phyloP scores from a whole-genome alignment of 2,888 invertebrate species.

The Morpho helenor region DNA sequence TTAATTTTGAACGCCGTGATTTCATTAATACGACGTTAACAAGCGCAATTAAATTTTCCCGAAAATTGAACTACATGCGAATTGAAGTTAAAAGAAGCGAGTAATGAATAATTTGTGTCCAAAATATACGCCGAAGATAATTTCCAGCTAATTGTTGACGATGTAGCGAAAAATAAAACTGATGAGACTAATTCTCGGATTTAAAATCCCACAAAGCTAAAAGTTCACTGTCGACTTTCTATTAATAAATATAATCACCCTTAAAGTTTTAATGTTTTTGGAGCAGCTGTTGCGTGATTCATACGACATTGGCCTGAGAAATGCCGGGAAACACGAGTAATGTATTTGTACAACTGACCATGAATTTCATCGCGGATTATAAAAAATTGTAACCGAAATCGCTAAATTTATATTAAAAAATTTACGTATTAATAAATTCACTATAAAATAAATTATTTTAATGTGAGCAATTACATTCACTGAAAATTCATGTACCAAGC shows the following conservation, averaged over 20 bases:
- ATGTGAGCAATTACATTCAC: too few species aligned
- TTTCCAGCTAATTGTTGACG: neutral
- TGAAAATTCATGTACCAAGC: too few species aligned
- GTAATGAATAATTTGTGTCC: too few species aligned
- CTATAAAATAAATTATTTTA: too few species aligned
- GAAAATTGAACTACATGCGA: too few species aligned
- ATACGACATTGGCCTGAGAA: constrained; percentile 65
- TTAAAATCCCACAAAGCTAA: constrained; percentile 1
- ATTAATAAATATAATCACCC: constrained; percentile 65
- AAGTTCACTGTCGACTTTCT: constrained; percentile 28
- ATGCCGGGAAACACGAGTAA: constrained; percentile 52
- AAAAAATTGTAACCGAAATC: constrained; percentile 33
- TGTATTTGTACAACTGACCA: constrained; percentile 55
- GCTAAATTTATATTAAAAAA: constrained; percentile 9
- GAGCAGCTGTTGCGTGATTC: constrained; percentile 70
- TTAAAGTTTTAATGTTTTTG: constrained; percentile 66
- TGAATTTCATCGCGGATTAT: constrained; percentile 57
- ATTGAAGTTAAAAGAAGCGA: too few species aligned
- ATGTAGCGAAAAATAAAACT: constrained; percentile 1
- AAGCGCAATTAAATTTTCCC: too few species aligned
- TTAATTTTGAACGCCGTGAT: too few species aligned
- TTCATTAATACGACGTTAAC: too few species aligned
- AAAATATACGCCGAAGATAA: too few species aligned
- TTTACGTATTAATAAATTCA: too few species aligned
- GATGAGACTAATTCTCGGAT: constrained; percentile 7